These are phyloP conservation scores for Tupaia chinensis DNA, from an alignment of 2,113 vertebrate species.

Conservation along the genomic window DNA sequence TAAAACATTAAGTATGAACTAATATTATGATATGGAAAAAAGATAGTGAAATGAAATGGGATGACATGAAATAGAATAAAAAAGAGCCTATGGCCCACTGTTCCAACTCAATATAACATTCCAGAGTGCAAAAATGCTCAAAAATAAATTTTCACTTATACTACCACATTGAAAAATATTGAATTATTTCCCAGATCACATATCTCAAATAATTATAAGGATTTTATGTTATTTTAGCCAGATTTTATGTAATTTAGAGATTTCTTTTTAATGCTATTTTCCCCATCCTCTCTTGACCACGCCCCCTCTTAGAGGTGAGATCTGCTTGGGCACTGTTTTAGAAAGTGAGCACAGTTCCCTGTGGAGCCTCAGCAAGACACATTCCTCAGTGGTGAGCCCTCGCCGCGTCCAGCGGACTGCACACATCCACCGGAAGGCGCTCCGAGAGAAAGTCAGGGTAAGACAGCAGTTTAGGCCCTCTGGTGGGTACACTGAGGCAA, in stretches of 20 bases:
- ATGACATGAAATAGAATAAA: not conserved
- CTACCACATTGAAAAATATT: not conserved
- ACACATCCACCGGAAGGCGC: not conserved
- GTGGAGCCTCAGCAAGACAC: not conserved
- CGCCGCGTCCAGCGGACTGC: not conserved
- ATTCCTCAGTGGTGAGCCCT: not conserved
- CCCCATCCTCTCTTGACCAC: not conserved
- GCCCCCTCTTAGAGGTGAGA: not conserved
- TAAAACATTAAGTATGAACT: not conserved
- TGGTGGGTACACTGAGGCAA: not conserved
- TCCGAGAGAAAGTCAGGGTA: not conserved
- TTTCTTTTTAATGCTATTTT: not conserved
- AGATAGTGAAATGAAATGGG: not conserved
- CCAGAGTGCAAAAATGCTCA: not conserved
- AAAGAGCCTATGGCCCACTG: not conserved
- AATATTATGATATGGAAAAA: not conserved
- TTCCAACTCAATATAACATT: not conserved
- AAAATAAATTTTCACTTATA: not conserved
- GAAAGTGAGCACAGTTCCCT: not conserved
- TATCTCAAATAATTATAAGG: not conserved
- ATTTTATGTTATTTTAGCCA: conserved; percentile 1
- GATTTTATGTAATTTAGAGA: not conserved
- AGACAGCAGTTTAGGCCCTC: not conserved
- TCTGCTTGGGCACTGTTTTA: not conserved
- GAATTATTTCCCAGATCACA: not conserved